Evolutionary conservation across 1,140 invertebrate genomes (phyloP).

Genomic region (Pseudomyrmex sp.): DNA sequence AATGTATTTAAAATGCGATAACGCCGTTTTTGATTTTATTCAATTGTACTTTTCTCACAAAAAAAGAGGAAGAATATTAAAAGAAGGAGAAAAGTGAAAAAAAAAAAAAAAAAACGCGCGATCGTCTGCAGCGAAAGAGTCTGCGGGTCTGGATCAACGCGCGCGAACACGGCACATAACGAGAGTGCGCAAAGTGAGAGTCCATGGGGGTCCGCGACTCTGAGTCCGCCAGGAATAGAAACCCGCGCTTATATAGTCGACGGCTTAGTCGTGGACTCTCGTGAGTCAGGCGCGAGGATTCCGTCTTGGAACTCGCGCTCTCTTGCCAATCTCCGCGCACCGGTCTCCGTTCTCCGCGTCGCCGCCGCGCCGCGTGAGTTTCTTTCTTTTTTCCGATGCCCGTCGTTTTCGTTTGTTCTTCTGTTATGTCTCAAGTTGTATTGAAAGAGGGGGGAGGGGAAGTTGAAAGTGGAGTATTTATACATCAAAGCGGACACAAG

Average conservation of each 20-base stretch:
- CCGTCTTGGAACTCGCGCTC: conserved; percentile 61
- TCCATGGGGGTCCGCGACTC: conserved; percentile 76
- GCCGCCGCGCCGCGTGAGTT: conserved; percentile 22
- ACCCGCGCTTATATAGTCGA: conserved; percentile 65
- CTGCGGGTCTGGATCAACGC: conserved; percentile 39
- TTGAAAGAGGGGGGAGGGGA: conserved; percentile 24
- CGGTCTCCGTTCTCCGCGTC: conserved; percentile 29
- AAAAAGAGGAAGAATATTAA: not conserved
- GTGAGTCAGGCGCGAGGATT: conserved; percentile 72
- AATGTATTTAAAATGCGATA: not conserved
- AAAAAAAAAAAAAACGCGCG: not conserved
- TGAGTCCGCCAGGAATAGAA: conserved; percentile 76
- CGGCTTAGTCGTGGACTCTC: conserved; percentile 61
- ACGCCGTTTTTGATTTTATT: not conserved
- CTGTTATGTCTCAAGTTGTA: conserved; percentile 53
- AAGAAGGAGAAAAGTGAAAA: conserved; percentile 6
- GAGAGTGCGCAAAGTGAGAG: conserved; percentile 57
- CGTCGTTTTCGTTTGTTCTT: conserved; percentile 32
- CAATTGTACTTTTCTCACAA: not conserved
- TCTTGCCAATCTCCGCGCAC: conserved; percentile 44
- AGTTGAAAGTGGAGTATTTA: conserved; percentile 18
- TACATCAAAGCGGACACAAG: not conserved
- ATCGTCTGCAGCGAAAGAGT: conserved; percentile 23
- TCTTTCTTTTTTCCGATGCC: conserved; percentile 48
- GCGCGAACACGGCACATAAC: conserved; percentile 8